Percentiles rank a stretch among this genome's conserved stretches.
phyloP scores from a whole-genome alignment of 2,113 vertebrate genomes.

The Calidris pygmaea region DNA sequence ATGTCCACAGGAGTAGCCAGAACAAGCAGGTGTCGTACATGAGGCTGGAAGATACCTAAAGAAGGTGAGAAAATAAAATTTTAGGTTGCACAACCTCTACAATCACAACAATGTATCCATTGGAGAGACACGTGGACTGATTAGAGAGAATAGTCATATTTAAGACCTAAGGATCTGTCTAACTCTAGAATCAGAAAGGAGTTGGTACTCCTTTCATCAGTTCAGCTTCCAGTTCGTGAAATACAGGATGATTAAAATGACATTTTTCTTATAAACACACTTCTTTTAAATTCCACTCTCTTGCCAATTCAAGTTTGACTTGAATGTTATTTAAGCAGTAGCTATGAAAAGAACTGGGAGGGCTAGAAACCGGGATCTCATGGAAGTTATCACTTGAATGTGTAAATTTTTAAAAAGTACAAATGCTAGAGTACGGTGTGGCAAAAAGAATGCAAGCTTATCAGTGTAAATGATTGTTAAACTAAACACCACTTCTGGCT shows the following conservation, averaged over 20 bases:
- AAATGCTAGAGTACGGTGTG: not conserved
- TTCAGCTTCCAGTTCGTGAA: not conserved
- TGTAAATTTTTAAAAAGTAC: not conserved
- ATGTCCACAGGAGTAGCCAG: slow-evolving; percentile 96
- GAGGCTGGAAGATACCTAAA: slow-evolving; percentile 95
- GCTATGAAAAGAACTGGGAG: not conserved
- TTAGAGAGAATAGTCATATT: not conserved
- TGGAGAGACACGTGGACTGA: not conserved
- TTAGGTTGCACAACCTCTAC: not conserved
- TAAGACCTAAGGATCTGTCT: not conserved
- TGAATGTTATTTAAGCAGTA: not conserved
- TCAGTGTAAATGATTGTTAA: not conserved
- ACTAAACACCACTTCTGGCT: not conserved
- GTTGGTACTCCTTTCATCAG: not conserved
- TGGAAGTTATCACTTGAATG: not conserved
- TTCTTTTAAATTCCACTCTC: not conserved
- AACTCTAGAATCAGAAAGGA: not conserved
- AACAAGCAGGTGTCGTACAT: slow-evolving; percentile 91
- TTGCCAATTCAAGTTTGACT: not conserved
- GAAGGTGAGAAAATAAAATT: not conserved
- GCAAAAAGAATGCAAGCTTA: not conserved
- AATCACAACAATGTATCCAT: not conserved
- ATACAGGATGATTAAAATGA: not conserved
- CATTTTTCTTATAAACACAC: not conserved
- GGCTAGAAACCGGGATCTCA: not conserved